Base-by-base conservation (phyloP, 2,888 invertebrate genomes). In the Laspeyria flexula region DNA sequence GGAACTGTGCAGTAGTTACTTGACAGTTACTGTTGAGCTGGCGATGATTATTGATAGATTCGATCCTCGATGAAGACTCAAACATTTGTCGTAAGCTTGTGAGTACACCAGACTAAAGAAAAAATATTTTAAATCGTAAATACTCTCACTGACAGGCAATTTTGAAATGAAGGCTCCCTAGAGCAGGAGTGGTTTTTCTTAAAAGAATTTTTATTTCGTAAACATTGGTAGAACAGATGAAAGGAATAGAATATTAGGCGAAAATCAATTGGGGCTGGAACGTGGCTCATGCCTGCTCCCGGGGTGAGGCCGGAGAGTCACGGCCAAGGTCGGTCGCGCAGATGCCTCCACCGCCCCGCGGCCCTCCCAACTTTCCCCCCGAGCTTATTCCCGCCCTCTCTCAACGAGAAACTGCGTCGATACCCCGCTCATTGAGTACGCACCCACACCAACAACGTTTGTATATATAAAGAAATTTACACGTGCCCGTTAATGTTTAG, bases 311-410 rank as follows among this genome's bases (percentile, higher is more conserved):
- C 74, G 81, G 85, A 61, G 71, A 90, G 91, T 92, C 92, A 91
- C 86, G 91, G 91, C 89, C 91, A 91, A 92, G 91, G 91, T 91
- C 90, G 82, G 81, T 75, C 80, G 81, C 76, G 65, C 68, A 65
- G 65, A 65, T 70, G 57, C 71, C 64, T 67, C 51, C 56, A 55
- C 55, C 54, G 47, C 25, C 37, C 54, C 48, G 13, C 6, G 12
- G 62, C 51, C 57, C 46, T 55, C 57, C 25, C 55, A 56, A 55
- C 46, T 34, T 43, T 21, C 58, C 55, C 41, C 35, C 51, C 55
- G 25, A 40, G 35, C 59, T 40, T 15, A 30, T 48, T 60, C 55
- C 65, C 66, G 65, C 50, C 58, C 60, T 60, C 52, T 43, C n/a
- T n/a, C n/a, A 58, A 69, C 64, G 48, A 63, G 49, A 64, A 63